phyloP scores from a whole-genome alignment of 2,888 invertebrate genomes.

The Dryococelus australis region DNA sequence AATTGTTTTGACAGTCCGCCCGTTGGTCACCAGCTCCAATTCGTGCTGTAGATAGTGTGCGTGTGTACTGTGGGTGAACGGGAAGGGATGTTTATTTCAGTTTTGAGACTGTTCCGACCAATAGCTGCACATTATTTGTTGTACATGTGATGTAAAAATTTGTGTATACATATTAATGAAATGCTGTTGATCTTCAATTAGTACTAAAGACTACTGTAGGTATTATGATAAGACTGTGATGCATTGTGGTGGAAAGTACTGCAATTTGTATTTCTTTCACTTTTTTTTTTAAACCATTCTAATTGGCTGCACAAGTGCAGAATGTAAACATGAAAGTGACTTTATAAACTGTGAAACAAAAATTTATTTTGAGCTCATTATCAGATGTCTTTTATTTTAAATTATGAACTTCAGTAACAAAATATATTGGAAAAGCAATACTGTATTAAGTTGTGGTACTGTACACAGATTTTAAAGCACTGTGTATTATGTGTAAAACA shows the following conservation, averaged over 20 bases:
- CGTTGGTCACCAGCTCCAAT: constrained; percentile 29
- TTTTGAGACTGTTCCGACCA: not conserved
- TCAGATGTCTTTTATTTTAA: too few relatives aligned
- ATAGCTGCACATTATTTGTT: constrained; percentile 4
- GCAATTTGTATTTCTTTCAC: not conserved
- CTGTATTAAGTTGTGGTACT: not conserved
- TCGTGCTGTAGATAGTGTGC: constrained; percentile 35
- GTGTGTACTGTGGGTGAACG: not conserved
- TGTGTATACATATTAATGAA: constrained; percentile 34
- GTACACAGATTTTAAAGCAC: not conserved
- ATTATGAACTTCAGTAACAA: too few relatives aligned
- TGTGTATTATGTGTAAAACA: not conserved
- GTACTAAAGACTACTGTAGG: not conserved
- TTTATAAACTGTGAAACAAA: too few relatives aligned
- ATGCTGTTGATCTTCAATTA: not conserved
- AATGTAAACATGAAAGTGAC: not conserved
- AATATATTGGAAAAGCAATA: not conserved
- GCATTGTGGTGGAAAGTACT: constrained; percentile 3
- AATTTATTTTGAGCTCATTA: too few relatives aligned
- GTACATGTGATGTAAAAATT: constrained; percentile 37
- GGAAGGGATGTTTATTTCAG: not conserved
- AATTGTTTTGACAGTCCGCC: constrained; percentile 16
- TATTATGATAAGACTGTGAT: constrained; percentile 5
- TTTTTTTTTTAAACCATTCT: not conserved
- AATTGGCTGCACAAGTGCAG: not conserved